Evolutionary conservation across 2,113 vertebrate genomes (phyloP).

Genomic region (Periophthalmus modestus): DNA sequence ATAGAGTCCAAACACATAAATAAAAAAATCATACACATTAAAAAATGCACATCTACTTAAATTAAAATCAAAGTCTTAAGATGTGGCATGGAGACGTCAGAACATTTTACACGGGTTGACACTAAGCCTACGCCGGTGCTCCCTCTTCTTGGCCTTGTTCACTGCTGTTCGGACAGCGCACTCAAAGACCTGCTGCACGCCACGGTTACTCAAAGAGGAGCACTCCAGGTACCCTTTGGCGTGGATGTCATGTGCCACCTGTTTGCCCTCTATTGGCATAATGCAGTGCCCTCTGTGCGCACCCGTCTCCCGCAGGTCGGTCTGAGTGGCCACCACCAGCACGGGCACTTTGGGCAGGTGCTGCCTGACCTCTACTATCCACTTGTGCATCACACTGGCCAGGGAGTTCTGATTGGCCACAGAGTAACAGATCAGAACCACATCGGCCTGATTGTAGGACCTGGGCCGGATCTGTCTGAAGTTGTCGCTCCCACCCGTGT

Average conservation of each 20-base stretch:
- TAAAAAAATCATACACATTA: neutral
- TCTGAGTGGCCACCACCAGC: conserved; percentile 93
- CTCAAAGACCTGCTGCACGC: conserved; percentile 96
- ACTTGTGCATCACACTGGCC: conserved; percentile 85
- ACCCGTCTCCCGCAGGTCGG: conserved; percentile 87
- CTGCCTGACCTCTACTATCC: conserved; percentile 86
- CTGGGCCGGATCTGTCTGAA: conserved; percentile 90
- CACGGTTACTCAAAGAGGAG: conserved; percentile 89
- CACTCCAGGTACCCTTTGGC: conserved; percentile 96
- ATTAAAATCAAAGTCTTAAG: conserved; percentile 29
- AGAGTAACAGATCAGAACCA: conserved; percentile 92
- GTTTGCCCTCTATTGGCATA: conserved; percentile 80
- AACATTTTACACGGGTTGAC: conserved; percentile 89
- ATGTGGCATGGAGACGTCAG: conserved; percentile 59
- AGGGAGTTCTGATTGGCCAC: conserved; percentile 91
- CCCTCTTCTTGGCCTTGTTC: conserved; percentile 81
- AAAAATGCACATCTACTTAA: neutral
- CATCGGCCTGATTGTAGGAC: conserved; percentile 94
- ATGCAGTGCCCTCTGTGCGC: conserved; percentile 81
- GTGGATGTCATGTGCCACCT: conserved; percentile 84
- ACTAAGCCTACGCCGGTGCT: conserved; percentile 83
- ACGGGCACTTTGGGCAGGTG: conserved; percentile 87
- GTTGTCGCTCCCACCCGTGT: conserved; percentile 90
- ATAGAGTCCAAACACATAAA: neutral
- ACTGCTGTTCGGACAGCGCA: conserved; percentile 88